These are phyloP conservation scores for Turdus rufiventris DNA, from an alignment of 2,113 vertebrate species.

Conservation along the genomic window DNA sequence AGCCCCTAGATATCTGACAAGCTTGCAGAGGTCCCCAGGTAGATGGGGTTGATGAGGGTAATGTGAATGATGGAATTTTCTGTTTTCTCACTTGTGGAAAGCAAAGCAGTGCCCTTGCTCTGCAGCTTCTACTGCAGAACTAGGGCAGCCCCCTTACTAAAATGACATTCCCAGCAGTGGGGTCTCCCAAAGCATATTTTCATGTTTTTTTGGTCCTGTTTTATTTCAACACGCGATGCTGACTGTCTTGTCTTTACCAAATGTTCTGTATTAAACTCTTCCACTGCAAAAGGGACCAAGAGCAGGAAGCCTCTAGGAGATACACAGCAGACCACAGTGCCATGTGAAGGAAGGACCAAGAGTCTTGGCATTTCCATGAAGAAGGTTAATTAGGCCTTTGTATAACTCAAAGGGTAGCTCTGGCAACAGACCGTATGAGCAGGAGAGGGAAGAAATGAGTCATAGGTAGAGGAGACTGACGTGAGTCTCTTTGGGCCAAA, in stretches of 20 bases:
- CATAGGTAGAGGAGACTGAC: neutral
- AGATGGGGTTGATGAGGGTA: neutral
- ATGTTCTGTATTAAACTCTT: neutral
- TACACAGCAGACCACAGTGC: neutral
- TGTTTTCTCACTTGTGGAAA: neutral
- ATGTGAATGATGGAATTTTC: neutral
- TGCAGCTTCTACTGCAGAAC: neutral
- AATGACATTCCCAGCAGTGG: neutral
- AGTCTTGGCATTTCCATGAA: neutral
- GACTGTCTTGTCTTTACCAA: neutral
- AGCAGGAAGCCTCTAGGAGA: neutral
- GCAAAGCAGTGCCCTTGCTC: neutral
- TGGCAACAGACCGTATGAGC: neutral
- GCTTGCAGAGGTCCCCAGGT: neutral
- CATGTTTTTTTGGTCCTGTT: neutral
- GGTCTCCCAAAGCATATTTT: neutral
- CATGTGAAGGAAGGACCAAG: neutral
- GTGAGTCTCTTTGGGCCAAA: neutral
- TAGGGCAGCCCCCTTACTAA: neutral
- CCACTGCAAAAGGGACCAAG: neutral
- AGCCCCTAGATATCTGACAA: neutral
- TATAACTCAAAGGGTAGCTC: neutral
- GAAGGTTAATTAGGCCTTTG: neutral
- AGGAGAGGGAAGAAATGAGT: slow-evolving; percentile 18
- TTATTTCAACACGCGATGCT: neutral